Evolutionary conservation across 2,797 vertebrate genomes (phyloP).

Genomic region (Microchirus variegatus): DNA sequence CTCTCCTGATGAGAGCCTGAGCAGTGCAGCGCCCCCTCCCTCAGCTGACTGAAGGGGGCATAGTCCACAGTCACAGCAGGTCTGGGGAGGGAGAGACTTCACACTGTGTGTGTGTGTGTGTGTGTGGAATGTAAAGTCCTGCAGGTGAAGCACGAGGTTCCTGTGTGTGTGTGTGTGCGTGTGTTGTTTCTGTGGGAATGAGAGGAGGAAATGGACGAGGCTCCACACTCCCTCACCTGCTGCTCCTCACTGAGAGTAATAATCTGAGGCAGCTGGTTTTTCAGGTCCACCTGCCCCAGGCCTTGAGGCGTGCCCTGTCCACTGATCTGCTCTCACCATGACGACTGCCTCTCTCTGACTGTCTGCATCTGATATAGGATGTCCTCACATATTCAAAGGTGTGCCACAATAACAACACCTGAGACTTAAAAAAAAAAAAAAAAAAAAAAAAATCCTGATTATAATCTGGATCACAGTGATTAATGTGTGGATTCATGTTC

Average conservation of each 20-base stretch:
- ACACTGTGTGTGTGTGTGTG: constrained; percentile 2
- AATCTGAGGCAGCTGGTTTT: constrained; percentile 80
- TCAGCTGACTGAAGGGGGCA: constrained; percentile 71
- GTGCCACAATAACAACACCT: neutral
- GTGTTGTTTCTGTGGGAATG: constrained; percentile 44
- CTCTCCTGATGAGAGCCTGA: constrained; percentile 58
- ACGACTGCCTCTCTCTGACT: constrained; percentile 19
- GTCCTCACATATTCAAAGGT: neutral
- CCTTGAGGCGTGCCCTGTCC: constrained; percentile 66
- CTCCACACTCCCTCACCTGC: constrained; percentile 32
- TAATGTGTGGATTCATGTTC: constrained; percentile 13
- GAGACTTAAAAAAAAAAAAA: too few species aligned
- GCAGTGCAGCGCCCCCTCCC: constrained; percentile 58
- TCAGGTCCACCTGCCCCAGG: constrained; percentile 75
- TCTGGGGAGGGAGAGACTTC: constrained; percentile 12
- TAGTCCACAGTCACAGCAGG: constrained; percentile 63
- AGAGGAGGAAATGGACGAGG: constrained; percentile 55
- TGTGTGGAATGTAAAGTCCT: constrained; percentile 7
- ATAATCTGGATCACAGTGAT: too few species aligned
- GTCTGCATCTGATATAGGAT: constrained; percentile 16
- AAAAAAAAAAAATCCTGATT: too few species aligned
- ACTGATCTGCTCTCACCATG: constrained; percentile 30
- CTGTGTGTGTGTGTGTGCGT: constrained; percentile 7
- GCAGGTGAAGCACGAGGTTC: constrained; percentile 21
- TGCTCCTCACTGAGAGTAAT: constrained; percentile 47